These are phyloP conservation scores for Cephus spinipes DNA, from an alignment of 2,888 invertebrate genomes.

Conservation along the genomic window DNA sequence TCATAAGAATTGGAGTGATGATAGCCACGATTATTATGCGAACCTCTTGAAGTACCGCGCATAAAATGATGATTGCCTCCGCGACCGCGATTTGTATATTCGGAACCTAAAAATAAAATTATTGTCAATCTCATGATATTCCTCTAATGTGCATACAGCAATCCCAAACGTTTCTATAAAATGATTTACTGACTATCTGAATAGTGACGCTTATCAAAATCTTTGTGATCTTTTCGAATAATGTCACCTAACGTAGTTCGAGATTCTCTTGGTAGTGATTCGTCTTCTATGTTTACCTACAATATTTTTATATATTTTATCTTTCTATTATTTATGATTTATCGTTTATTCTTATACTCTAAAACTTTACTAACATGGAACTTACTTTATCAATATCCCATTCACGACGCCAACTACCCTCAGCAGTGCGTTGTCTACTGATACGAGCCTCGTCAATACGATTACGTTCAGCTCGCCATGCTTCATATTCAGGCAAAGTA, in stretches of 20 bases:
- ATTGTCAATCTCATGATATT: neutral
- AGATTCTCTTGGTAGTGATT: constrained; percentile 30
- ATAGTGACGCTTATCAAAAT: constrained; percentile 48
- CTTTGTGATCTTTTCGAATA: constrained; percentile 44
- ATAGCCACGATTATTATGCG: constrained; percentile 42
- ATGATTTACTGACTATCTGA: constrained; percentile 26
- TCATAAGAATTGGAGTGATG: constrained; percentile 45
- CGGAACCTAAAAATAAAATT: constrained; percentile 32
- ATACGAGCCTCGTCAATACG: constrained; percentile 66
- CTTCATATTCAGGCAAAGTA: constrained; percentile 60
- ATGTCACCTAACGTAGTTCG: constrained; percentile 27
- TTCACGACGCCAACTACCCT: constrained; percentile 67
- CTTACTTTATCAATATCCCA: constrained; percentile 66
- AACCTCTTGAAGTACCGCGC: constrained; percentile 39
- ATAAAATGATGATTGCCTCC: constrained; percentile 39
- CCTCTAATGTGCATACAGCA: neutral
- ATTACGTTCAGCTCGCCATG: constrained; percentile 66
- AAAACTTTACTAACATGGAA: constrained; percentile 10
- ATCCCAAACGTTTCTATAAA: neutral
- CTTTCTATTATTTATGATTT: constrained; percentile 32
- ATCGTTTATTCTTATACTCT: constrained; percentile 33
- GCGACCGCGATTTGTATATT: constrained; percentile 41
- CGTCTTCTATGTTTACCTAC: constrained; percentile 37
- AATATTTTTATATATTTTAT: constrained; percentile 17
- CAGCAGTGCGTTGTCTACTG: constrained; percentile 64